These are phyloP conservation scores for Lampropteryx suffumata DNA, from an alignment of 2,888 invertebrate species.

Conservation along the genomic window DNA sequence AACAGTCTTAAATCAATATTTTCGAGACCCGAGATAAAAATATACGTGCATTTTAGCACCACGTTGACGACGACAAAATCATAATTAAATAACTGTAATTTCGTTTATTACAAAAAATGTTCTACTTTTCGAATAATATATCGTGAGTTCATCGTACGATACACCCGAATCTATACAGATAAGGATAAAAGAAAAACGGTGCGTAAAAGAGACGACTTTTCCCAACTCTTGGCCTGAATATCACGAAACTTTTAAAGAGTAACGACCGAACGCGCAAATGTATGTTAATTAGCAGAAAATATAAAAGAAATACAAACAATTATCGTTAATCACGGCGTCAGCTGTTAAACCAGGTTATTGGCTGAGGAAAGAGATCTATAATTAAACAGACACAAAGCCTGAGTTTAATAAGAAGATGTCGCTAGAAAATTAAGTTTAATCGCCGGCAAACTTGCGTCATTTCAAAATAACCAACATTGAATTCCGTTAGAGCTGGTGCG, in stretches of 20 bases:
- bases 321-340: constrained; percentile 53
- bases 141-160: constrained; percentile 44
- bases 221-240: constrained; percentile 19
- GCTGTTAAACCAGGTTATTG: constrained; percentile 38
- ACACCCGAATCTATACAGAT: constrained; percentile 34
- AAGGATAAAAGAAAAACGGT: constrained; percentile 38
- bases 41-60: constrained; percentile 2
- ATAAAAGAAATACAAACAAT: constrained; percentile 54
- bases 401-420: neutral
- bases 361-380: constrained; percentile 52
- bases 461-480: too few species aligned
- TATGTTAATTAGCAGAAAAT: constrained; percentile 49
- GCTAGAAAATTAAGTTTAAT: neutral
- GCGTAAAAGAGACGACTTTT: constrained; percentile 1
- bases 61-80: constrained; percentile 2
- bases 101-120: neutral
- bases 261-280: constrained; percentile 57
- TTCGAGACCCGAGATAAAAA: too few species aligned
- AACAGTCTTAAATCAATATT: too few species aligned
- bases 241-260: constrained; percentile 54
- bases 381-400: constrained; percentile 60
- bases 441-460: neutral
- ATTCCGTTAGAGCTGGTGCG: too few species aligned
- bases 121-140: constrained; percentile 8
- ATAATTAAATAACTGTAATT: neutral